Base-by-base conservation (phyloP, 2,113 vertebrate genomes). In the Sceloporus tristichus region DNA sequence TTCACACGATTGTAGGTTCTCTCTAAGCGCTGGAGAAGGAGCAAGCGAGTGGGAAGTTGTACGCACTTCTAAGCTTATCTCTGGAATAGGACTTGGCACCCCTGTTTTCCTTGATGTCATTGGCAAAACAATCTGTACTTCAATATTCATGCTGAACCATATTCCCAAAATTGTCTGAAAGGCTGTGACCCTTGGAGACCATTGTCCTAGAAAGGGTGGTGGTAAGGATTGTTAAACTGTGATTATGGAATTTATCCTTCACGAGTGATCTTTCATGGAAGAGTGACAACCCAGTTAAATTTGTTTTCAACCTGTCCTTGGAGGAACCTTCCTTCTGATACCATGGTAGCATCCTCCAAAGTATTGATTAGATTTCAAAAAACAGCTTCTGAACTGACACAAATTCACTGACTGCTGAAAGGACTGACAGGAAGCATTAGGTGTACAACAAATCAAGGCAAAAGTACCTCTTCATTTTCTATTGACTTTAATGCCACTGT, bases 401-500 rank as follows among this genome's bases (percentile, higher is more conserved):
- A 34, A 65, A 25, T 75, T 53, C 21, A 10, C 56, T 62, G 18
- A 10, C 6, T 18, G 62, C 6, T 21, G 29, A 38, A 8, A 34
- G 29, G 54, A 8, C 34, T 42, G 85, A 65, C 54, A 48, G 38
- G 27, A 65, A 62, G 66, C 56, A 25, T 73, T 85, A 59, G 21
- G 18, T 38, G n/a, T 27, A 13, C 29, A 3, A 74, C 56, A n/a
- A 42, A 74, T 87, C 79, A 75, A 48, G 23, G 34, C 54, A 14
- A 38, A 81, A 71, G 23, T 59, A 65, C 77, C 77, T 59, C 71
- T 80, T 56, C 68, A 87, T 86, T 86, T 86, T 27, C 29, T 71
- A 79, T 79, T 48, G 76, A 54, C 66, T 84, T 84, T 9, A 4
- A 66, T 79, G 27, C 78, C 6, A 59, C 14, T 13, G 42, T 62